These are phyloP conservation scores for Cephalopholis sonnerati DNA, from an alignment of 2,113 vertebrate species.

Conservation along the genomic window DNA sequence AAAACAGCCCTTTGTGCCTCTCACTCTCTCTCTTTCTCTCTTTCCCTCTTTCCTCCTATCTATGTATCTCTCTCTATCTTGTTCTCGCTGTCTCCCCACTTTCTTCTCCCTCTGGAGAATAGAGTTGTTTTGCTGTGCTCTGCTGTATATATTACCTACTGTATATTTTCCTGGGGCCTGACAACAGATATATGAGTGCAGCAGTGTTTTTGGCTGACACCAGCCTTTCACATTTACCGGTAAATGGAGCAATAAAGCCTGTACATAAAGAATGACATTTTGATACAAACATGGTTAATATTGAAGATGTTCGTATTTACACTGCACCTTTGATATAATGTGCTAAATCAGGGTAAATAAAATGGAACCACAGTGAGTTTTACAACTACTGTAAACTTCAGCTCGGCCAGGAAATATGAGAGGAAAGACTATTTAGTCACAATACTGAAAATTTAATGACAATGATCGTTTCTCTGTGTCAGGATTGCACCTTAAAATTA, in stretches of 20 bases:
- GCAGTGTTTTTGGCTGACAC: conserved; percentile 74
- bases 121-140: conserved; percentile 76
- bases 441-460: conserved; percentile 3
- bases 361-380: conserved; percentile 10
- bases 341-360: conserved; percentile 22
- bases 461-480: conserved; percentile 2
- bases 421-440: neutral
- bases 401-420: neutral
- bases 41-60: conserved; percentile 29
- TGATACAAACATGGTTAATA: conserved; percentile 45
- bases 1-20: conserved; percentile 71
- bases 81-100: conserved; percentile 64
- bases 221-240: conserved; percentile 62
- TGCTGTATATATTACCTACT: conserved; percentile 76
- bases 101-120: conserved; percentile 68
- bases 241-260: conserved; percentile 56
- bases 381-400: conserved; percentile 16
- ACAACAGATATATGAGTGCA: conserved; percentile 65
- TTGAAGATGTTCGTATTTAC: conserved; percentile 12
- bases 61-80: conserved; percentile 60
- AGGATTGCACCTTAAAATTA: neutral
- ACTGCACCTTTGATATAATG: conserved; percentile 37
- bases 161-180: conserved; percentile 70
- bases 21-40: conserved; percentile 28
- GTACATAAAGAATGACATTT: conserved; percentile 49